Evolutionary conservation across 1,140 invertebrate species (phyloP).

Genomic region (Diachasmimorpha longicaudata): DNA sequence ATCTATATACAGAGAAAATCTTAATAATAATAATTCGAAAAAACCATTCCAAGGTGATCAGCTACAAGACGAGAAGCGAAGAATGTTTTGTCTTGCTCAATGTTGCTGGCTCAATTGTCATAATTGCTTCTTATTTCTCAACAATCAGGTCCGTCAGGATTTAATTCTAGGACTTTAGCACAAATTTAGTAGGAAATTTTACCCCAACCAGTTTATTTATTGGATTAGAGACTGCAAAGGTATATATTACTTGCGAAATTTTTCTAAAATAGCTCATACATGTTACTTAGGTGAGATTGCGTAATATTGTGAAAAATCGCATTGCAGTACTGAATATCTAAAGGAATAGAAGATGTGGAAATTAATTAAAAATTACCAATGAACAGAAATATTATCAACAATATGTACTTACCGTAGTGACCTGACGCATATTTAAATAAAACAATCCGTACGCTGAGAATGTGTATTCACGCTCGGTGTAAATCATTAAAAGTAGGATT

Average conservation of each 20-base stretch:
- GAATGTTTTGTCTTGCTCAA: too few relatives aligned
- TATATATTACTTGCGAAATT: neutral
- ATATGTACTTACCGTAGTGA: neutral
- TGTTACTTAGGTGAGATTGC: neutral
- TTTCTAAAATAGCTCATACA: neutral
- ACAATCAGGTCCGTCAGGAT: too few relatives aligned
- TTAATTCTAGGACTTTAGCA: too few relatives aligned
- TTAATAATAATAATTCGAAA: too few relatives aligned
- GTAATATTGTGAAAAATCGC: neutral
- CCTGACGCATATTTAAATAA: neutral
- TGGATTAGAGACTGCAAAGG: too few relatives aligned
- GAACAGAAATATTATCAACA: neutral
- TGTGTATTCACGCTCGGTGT: neutral
- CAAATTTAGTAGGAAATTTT: too few relatives aligned
- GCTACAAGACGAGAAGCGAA: too few relatives aligned
- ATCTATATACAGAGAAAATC: too few relatives aligned
- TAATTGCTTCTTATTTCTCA: too few relatives aligned
- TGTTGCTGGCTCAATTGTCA: too few relatives aligned
- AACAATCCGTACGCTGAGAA: neutral
- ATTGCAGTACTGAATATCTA: neutral
- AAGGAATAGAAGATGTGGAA: neutral
- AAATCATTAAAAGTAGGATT: neutral
- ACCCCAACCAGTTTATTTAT: too few relatives aligned
- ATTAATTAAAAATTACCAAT: neutral
- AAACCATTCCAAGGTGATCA: too few relatives aligned